Evolutionary conservation across 2,888 invertebrate genomes (phyloP).

Genomic region (Napeogenes inachia): DNA sequence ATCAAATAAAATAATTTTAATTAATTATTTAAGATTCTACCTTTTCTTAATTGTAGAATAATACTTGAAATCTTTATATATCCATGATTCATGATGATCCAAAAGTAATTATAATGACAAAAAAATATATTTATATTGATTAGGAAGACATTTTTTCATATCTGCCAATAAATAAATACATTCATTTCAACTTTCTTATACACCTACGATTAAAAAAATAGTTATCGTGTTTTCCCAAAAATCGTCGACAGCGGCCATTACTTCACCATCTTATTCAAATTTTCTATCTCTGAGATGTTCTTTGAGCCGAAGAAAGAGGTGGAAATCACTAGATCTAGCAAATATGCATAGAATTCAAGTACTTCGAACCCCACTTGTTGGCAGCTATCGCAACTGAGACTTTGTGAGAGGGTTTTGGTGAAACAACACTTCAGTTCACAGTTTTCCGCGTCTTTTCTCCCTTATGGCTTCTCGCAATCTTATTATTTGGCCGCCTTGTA

Average conservation of each 20-base stretch:
- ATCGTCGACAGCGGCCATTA: conserved; percentile 22
- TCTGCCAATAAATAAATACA: conserved; percentile 22
- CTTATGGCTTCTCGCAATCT: conserved; percentile 21
- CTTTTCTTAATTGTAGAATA: too few species aligned
- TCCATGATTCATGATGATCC: background rate
- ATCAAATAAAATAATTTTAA: too few species aligned
- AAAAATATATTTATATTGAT: background rate
- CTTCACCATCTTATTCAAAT: conserved; percentile 9
- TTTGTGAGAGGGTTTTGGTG: conserved; percentile 29
- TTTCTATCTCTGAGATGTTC: conserved; percentile 28
- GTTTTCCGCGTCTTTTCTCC: conserved; percentile 23
- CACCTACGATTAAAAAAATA: conserved; percentile 20
- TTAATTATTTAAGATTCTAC: too few species aligned
- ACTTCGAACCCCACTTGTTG: conserved; percentile 28
- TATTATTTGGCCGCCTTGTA: conserved; percentile 12
- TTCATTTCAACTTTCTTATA: conserved; percentile 22
- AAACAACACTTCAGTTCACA: conserved; percentile 21
- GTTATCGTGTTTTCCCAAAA: conserved; percentile 22
- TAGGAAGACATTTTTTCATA: conserved; percentile 11
- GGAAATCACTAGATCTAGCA: conserved; percentile 31
- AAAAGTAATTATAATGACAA: background rate
- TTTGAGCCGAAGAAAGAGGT: conserved; percentile 31
- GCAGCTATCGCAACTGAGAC: conserved; percentile 31
- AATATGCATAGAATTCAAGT: conserved; percentile 21
- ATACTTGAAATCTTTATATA: too few species aligned